Evolutionary conservation across 2,797 vertebrate genomes (phyloP), one percentile per base, ranked within the genome.

Genomic region (Hozukius guyotensis): DNA sequence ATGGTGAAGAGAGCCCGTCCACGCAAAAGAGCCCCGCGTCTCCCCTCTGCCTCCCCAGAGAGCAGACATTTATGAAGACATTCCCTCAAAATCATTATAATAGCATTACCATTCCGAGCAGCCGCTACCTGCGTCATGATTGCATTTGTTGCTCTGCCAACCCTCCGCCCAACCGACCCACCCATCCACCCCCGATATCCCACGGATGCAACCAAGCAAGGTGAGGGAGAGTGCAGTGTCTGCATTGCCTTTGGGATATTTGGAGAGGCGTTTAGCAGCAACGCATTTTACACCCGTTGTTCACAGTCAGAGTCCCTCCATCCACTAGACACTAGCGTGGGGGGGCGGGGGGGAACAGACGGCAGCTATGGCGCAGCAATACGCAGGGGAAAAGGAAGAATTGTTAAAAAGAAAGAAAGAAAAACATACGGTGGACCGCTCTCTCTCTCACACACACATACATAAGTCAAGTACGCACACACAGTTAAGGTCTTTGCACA

Each of bases 51-150:
- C 70, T 87, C 94, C 92, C 94, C 61, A 31, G 93, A 85, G 95
- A 95, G 86, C 91, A 93, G 95, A 90, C 94, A 95, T 96, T 96
- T 96, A 95, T 95, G 94, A 94, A 96, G 95, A 95, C 90, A 86
- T 95, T 94, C 88, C 91, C 88, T 93, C 91, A 87, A 92, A 94
- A 90, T 93, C 89, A 88, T 94, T 92, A 93, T 81, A 93, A 91
- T 83, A 81, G 88, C 90, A 95, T 95, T 95, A 92, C 56, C 80
- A 96, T 95, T 94, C 92, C 74, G 32, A 77, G 89, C 93, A 77
- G 89, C 75, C 77, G 12, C 91, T 87, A 82, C 87, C 89, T 89
- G 85, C 88, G 85, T 93, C 90, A 93, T 80, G 85, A 91, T 82
- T 86, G 88, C 87, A 88, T 93, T 90, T 89, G 76, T 85, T 82